phyloP scores from a whole-genome alignment of 2,113 vertebrate species.

The Caracal caracal region DNA sequence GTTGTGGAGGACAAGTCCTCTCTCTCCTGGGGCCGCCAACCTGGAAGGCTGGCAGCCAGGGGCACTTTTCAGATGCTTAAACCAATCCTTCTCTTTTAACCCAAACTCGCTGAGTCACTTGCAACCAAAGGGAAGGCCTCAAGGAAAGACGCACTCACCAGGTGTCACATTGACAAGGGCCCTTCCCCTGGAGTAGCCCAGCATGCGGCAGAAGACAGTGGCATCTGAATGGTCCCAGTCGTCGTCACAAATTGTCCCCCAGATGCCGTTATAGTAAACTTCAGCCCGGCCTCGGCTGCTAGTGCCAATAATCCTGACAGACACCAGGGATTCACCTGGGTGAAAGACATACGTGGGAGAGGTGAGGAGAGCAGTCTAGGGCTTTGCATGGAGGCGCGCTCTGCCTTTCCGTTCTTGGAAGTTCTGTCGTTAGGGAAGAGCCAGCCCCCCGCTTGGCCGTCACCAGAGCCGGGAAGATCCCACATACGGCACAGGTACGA shows the following conservation, averaged over 20 bases:
- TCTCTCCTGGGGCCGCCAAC: not conserved
- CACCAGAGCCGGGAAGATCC: not conserved
- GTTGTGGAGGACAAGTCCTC: too few relatives aligned
- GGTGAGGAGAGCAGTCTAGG: not conserved
- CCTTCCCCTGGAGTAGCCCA: conserved; percentile 80
- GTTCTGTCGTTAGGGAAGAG: not conserved
- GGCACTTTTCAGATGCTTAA: not conserved
- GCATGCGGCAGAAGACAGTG: conserved; percentile 90
- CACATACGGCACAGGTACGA: accelerated
- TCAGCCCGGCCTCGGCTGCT: conserved; percentile 87
- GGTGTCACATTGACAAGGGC: accelerated
- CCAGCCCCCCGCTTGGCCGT: not conserved
- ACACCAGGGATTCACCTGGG: accelerated
- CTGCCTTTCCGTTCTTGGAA: not conserved
- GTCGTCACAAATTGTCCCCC: conserved; percentile 95
- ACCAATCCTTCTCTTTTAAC: not conserved
- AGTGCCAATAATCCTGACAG: conserved; percentile 74
- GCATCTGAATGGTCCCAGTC: conserved; percentile 82
- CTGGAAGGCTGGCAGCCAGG: not conserved
- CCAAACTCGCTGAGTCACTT: not conserved
- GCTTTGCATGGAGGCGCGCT: accelerated
- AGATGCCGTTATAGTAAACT: conserved; percentile 74
- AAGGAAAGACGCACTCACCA: conserved; percentile 83
- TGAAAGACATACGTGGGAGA: accelerated
- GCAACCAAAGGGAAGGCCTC: not conserved